Conservation (phyloP, 2,797 vertebrate species). For the Spinus pinus region DNA sequence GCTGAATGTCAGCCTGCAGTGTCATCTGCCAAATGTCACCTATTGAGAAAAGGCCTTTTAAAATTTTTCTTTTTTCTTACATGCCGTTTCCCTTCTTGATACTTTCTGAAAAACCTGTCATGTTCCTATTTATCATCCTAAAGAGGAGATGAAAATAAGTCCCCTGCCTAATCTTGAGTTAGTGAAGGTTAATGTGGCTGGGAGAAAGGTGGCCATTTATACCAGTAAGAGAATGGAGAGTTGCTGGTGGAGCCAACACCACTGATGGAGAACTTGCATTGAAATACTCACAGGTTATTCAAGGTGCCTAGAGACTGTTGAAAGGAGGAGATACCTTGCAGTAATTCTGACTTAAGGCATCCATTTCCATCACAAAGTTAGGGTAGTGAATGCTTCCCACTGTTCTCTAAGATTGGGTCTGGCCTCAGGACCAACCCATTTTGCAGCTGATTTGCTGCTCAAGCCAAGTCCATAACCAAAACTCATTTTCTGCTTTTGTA, state of each 20-base stretch:
- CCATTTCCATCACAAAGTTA: not conserved
- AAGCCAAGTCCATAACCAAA: not conserved
- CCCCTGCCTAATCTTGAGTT: not conserved
- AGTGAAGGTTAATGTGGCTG: not conserved
- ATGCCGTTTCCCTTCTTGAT: not conserved
- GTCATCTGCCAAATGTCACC: not conserved
- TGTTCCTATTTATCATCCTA: not conserved
- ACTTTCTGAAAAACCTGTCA: not conserved
- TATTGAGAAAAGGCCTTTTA: not conserved
- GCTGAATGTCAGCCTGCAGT: not conserved
- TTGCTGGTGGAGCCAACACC: not conserved
- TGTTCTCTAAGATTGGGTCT: not conserved
- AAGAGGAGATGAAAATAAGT: not conserved
- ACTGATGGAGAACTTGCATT: not conserved
- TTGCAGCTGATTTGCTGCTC: not conserved
- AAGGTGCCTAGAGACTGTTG: not conserved
- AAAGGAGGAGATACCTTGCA: not conserved
- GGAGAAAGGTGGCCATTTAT: not conserved
- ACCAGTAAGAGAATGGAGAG: not conserved
- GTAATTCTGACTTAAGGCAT: too few species aligned
- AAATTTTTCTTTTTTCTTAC: not conserved
- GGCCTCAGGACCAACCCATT: not conserved
- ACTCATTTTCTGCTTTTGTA: not conserved
- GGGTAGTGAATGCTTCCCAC: not conserved
- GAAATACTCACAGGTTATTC: not conserved